Conservation (phyloP, 1,140 invertebrate species). For the Tetramorium parvispinum region DNA sequence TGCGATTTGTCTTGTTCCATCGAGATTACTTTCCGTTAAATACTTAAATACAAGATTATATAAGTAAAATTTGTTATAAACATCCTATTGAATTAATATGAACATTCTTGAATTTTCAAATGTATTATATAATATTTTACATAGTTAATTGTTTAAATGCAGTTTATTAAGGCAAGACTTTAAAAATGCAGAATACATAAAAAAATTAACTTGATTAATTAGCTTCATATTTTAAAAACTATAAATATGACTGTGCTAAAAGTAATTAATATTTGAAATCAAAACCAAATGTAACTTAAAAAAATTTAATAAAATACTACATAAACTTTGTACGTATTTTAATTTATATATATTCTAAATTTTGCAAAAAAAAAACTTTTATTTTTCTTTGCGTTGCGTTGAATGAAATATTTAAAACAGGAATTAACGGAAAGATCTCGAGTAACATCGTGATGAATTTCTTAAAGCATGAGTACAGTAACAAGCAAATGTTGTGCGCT, state of each 20-base stretch:
- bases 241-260: background rate
- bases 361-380: background rate
- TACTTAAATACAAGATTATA: background rate
- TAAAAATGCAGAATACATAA: background rate
- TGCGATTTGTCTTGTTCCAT: background rate
- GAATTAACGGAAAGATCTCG: slow-evolving; percentile 9
- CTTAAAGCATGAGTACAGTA: slow-evolving; percentile 1
- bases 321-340: background rate
- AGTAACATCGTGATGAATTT: slow-evolving; percentile 1
- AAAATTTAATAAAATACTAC: background rate
- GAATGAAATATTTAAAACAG: background rate
- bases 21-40: slow-evolving; percentile 9
- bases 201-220: background rate
- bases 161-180: background rate
- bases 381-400: background rate
- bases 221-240: background rate
- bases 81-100: background rate
- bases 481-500: slow-evolving; percentile 17
- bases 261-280: background rate
- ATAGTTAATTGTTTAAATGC: background rate
- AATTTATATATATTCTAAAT: background rate
- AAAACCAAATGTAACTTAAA: background rate
- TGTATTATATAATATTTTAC: background rate
- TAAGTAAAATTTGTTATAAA: background rate
- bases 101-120: background rate